phyloP scores from a whole-genome alignment of 2,888 invertebrate genomes.

The Drosophila siamana region DNA sequence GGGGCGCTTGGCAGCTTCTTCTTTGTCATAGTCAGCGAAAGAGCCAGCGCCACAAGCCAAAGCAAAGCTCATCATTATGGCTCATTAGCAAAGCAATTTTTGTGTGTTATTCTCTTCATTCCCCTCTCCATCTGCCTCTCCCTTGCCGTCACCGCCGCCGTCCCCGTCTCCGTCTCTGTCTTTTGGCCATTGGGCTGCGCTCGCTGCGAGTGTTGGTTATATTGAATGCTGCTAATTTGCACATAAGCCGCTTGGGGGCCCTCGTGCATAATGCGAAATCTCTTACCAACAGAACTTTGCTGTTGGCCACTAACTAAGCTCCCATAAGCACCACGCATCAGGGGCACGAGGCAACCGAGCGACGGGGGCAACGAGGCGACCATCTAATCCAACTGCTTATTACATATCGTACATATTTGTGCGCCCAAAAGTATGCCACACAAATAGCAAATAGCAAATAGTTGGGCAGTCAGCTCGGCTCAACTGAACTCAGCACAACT shows the following conservation, averaged over 20 bases:
- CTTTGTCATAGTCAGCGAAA: not conserved
- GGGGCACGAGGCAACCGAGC: slow-evolving; percentile 19
- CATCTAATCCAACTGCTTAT: slow-evolving; percentile 74
- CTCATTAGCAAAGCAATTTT: slow-evolving; percentile 81
- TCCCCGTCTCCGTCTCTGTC: not conserved
- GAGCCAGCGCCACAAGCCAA: slow-evolving; percentile 7
- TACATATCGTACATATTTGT: slow-evolving; percentile 51
- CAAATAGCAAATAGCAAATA: slow-evolving; percentile 31
- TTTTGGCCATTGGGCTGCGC: too few relatives aligned
- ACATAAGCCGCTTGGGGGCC: slow-evolving; percentile 72
- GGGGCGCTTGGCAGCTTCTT: not conserved
- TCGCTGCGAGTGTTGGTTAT: slow-evolving; percentile 56
- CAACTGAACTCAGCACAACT: not conserved
- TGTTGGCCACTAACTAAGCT: slow-evolving; percentile 56
- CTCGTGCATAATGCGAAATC: slow-evolving; percentile 66
- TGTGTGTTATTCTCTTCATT: slow-evolving; percentile 51
- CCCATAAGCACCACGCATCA: slow-evolving; percentile 42
- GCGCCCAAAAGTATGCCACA: slow-evolving; percentile 44
- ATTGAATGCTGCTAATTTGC: slow-evolving; percentile 81
- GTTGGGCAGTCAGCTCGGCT: slow-evolving; percentile 27
- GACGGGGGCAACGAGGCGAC: slow-evolving; percentile 12
- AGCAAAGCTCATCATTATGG: slow-evolving; percentile 79
- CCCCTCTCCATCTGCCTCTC: not conserved
- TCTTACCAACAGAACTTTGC: slow-evolving; percentile 61
- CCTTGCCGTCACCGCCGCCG: too few relatives aligned